phyloP scores from a whole-genome alignment of 2,797 vertebrate genomes.

The Columba guinea region DNA sequence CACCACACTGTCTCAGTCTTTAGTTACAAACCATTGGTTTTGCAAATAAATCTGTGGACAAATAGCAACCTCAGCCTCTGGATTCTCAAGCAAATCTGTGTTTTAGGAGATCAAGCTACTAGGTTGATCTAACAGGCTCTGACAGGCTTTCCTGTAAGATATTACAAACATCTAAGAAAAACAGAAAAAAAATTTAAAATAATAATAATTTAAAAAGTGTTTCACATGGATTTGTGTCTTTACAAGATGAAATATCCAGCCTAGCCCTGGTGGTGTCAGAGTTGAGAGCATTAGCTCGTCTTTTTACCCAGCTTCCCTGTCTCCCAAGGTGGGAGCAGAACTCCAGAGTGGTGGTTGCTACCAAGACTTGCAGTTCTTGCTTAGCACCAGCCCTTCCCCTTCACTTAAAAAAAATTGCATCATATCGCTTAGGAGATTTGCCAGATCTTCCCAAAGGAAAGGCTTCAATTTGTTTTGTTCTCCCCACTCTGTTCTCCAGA shows the following conservation, averaged over 20 bases:
- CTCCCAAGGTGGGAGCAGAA: neutral
- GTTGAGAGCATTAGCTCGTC: neutral
- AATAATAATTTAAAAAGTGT: neutral
- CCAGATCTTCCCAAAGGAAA: neutral
- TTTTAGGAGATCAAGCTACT: neutral
- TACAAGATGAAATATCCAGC: neutral
- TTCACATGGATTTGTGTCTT: neutral
- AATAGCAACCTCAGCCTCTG: neutral
- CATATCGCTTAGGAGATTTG: neutral
- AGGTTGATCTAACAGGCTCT: neutral
- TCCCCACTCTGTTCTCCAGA: neutral
- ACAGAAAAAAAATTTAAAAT: too few species aligned
- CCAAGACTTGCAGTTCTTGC: neutral
- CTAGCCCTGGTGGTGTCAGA: neutral
- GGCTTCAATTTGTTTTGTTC: neutral
- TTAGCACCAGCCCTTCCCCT: neutral
- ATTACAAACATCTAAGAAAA: neutral
- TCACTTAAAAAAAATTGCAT: neutral
- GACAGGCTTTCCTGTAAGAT: neutral
- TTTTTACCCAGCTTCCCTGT: neutral
- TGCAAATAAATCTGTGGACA: neutral
- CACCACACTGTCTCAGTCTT: neutral
- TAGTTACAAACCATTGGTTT: neutral
- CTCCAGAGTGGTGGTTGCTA: rapidly evolving
- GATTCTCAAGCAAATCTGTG: neutral